These are phyloP conservation scores for Noturus placidus DNA, from an alignment of 2,113 vertebrate species.

Conservation along the genomic window DNA sequence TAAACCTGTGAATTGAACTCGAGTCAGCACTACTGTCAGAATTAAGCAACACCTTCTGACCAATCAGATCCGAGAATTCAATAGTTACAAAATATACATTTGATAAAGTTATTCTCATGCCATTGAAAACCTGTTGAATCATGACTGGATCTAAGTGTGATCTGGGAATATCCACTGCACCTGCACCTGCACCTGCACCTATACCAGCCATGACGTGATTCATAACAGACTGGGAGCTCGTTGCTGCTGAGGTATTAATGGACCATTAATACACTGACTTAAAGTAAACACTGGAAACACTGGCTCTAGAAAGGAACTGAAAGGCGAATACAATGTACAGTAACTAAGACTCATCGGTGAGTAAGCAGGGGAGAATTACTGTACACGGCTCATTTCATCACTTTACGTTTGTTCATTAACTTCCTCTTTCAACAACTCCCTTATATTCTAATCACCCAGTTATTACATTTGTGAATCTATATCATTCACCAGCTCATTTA, in stretches of 20 bases:
- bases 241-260: neutral
- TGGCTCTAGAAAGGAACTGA: neutral
- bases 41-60: neutral
- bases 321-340: constrained; percentile 14
- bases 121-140: neutral
- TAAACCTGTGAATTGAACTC: neutral
- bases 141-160: neutral
- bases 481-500: neutral
- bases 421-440: neutral
- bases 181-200: constrained; percentile 51
- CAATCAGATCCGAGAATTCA: neutral
- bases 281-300: constrained; percentile 21
- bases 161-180: constrained; percentile 32
- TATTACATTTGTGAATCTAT: neutral
- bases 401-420: neutral
- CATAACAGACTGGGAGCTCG: constrained; percentile 17
- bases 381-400: constrained; percentile 5
- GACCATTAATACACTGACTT: constrained; percentile 19
- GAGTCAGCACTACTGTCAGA: neutral
- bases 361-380: neutral
- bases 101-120: neutral
- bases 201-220: constrained; percentile 31
- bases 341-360: neutral
- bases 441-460: neutral
- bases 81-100: neutral